Conservation (phyloP, 2,888 invertebrate genomes). For the Lasioglossum marginatum region DNA sequence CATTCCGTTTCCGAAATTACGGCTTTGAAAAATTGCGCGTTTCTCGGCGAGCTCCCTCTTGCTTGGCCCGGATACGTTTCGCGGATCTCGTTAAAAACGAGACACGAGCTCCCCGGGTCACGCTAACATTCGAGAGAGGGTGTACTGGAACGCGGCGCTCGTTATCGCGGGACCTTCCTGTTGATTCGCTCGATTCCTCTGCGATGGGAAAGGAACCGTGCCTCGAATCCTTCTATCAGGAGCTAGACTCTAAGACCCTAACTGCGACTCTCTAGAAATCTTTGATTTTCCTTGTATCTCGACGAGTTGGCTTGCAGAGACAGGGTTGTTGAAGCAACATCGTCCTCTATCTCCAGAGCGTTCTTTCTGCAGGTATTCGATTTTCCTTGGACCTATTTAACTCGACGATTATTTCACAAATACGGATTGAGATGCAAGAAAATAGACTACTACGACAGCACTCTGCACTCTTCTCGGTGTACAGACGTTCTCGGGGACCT, state of each 20-base stretch:
- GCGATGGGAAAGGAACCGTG: neutral
- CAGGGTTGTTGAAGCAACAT: no score
- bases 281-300: no score
- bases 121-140: neutral
- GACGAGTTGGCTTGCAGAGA: no score
- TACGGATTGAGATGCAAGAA: neutral
- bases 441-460: neutral
- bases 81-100: conserved; percentile 27
- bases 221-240: neutral
- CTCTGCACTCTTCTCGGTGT: neutral
- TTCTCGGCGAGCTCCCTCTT: neutral
- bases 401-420: no score
- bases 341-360: no score
- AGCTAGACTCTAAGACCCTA: neutral
- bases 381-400: neutral
- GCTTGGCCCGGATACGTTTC: neutral
- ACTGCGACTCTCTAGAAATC: no score
- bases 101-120: conserved; percentile 5
- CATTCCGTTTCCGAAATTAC: conserved; percentile 9
- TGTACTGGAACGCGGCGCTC: neutral
- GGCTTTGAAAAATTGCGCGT: neutral
- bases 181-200: neutral
- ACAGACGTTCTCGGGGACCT: neutral
- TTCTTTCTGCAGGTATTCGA: no score
- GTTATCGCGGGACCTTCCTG: neutral